phyloP scores from a whole-genome alignment of 2,113 vertebrate genomes.

The Cebus imitator region DNA sequence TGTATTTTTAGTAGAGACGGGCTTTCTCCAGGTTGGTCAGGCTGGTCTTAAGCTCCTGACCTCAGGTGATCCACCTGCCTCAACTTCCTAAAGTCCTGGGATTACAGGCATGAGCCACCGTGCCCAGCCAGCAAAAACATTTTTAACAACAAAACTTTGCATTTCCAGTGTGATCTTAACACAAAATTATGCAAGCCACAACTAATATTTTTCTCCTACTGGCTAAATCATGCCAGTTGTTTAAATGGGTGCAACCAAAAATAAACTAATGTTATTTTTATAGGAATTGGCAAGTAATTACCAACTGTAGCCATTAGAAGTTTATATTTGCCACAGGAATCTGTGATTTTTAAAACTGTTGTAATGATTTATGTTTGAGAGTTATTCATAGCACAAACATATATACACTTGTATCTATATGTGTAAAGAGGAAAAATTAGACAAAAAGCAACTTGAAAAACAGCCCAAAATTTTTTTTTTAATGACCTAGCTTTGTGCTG shows the following conservation, averaged over 20 bases:
- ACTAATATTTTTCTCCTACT: neutral
- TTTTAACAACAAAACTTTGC: constrained; percentile 43
- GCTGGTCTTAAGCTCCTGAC: too few relatives aligned
- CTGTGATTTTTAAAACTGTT: neutral
- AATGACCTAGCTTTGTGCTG: neutral
- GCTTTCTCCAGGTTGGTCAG: too few relatives aligned
- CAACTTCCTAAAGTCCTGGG: too few relatives aligned
- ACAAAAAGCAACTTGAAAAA: constrained; percentile 27
- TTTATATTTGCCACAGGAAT: constrained; percentile 25
- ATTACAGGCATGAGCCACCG: too few relatives aligned
- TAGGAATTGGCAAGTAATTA: constrained; percentile 40
- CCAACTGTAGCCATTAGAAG: neutral
- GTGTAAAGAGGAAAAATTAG: constrained; percentile 26
- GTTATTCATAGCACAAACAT: neutral
- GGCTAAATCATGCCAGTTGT: neutral
- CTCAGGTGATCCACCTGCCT: too few relatives aligned
- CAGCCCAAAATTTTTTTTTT: neutral
- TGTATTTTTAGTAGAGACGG: too few relatives aligned
- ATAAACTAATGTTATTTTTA: constrained; percentile 49
- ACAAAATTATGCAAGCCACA: constrained; percentile 37
- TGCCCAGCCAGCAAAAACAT: neutral
- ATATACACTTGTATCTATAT: neutral
- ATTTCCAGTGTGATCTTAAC: constrained; percentile 1
- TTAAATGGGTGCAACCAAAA: constrained; percentile 39
- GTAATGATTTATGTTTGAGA: neutral